Base-by-base conservation (phyloP, 2,888 invertebrate genomes). In the Drosophila mercatorum region DNA sequence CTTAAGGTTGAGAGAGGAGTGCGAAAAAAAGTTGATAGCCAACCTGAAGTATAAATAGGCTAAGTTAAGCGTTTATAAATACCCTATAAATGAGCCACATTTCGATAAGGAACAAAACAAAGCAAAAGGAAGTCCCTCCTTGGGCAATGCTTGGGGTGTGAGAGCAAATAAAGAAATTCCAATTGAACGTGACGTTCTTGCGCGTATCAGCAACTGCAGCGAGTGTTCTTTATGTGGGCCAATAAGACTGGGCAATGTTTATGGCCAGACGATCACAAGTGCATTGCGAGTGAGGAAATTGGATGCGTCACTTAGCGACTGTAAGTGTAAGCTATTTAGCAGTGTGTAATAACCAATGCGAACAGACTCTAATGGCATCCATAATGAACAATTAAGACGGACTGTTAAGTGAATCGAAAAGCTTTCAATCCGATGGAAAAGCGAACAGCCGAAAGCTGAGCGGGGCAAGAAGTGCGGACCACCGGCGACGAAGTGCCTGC, bases 81-180 rank as follows among this genome's bases (percentile, higher is more conserved):
- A 49, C 49, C 31, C 10, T 31, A 3, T 5, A 7, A 28, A 47
- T 7, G 3, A 7, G 12, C 14, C 26, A 7, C 28, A 10, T 8
- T 2, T 11, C 31, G 49, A 49, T 31, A 49, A 49, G 1, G 49
- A 34, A 51, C 3, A 1, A 17, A 17, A 17, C 34, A 34, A 22
- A 22, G 17, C 5, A n/a, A n/a, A n/a, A n/a, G n/a, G 10, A 49
- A 31, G n/a, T 31, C 5, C n/a, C 49, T 31, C 31, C 17, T 51
- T 3, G 1, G n/a, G 5, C n/a, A 6, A 55, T 31, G 3, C 40
- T 11, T 31, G 46, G 75, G 65, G 62, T 71, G 66, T 71, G n/a
- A 11, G 52, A 61, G 49, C 49, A 66, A 66, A 87, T 75, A 73
- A 87, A 82, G 75, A 73, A 87, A 81, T 81, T 58, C 58, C 51